Percentiles rank a stretch among this genome's conserved stretches.
These are phyloP conservation scores for Pterostichus madidus DNA, from an alignment of 2,888 invertebrate species.

Conservation along the genomic window DNA sequence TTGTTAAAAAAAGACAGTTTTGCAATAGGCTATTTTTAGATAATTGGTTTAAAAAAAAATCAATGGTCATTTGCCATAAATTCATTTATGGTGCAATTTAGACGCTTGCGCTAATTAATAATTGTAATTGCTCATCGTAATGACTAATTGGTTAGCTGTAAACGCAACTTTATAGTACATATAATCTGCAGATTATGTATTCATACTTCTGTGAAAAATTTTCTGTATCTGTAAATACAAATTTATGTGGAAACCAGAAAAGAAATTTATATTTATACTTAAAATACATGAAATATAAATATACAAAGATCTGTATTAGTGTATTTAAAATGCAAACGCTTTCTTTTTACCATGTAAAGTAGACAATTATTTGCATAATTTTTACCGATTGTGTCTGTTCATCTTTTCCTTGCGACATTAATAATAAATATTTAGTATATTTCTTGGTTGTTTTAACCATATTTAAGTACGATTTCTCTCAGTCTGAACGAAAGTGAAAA, in stretches of 20 bases:
- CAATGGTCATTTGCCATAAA: too few relatives aligned
- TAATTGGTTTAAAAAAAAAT: too few relatives aligned
- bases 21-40: too few relatives aligned
- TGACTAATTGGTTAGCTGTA: neutral
- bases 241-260: slow-evolving; percentile 6
- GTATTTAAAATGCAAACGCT: neutral
- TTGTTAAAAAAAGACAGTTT: too few relatives aligned
- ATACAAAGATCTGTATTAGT: too few relatives aligned
- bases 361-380: slow-evolving; percentile 6
- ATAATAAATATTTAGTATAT: slow-evolving; percentile 21
- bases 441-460: slow-evolving; percentile 7
- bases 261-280: neutral
- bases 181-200: too few relatives aligned
- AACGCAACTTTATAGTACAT: neutral
- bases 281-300: slow-evolving; percentile 2
- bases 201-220: neutral
- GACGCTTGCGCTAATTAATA: too few relatives aligned
- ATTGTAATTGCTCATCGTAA: too few relatives aligned
- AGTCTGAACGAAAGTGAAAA: slow-evolving; percentile 40
- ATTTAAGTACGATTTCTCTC: slow-evolving; percentile 30
- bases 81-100: too few relatives aligned
- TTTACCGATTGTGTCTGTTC: neutral
- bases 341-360: slow-evolving; percentile 27
- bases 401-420: neutral
- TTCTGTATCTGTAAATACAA: neutral